Evolutionary conservation across 2,888 invertebrate species (phyloP), one percentile per base, ranked within the genome.

Genomic region (Eudiplozoon nipponicum): DNA sequence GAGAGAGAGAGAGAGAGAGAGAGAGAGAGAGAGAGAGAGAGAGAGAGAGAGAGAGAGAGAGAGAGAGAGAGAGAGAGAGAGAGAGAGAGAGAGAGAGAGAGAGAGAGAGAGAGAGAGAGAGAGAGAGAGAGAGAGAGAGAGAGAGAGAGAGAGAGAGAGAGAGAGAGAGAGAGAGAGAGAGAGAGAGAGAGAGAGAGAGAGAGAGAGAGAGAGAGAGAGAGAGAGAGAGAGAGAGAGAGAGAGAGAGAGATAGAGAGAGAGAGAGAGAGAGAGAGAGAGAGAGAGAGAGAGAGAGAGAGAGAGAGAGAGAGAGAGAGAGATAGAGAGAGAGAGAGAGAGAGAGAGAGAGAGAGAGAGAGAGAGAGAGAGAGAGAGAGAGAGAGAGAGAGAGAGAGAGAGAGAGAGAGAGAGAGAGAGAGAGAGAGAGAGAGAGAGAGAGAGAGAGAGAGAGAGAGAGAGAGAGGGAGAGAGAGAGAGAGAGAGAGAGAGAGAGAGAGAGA

Each of bases 301-400:
- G 33, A 37, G 23, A 29, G 31, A 37, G 33, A 3, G 17, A 37
- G 37, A 37, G 33, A 37, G 33, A 37, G 33, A 37, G 37, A 18
- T 13, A 37, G 37, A 37, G 33, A 37, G 33, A 37, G 33, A 34
- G 37, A 34, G 3, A 29, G 37, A 34, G 33, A 37, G 33, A 37
- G 33, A 37, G 33, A 37, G 33, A 37, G 31, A 37, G 33, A 37
- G 33, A 29, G 33, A 37, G 33, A 37, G 3, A 37, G 21, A 15
- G 2, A 37, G 37, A 34, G 19, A 34, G 23, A 29, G 15, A 36
- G 37, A 36, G 31, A 33, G 37, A 36, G 31, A 36, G 37, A 36
- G 5, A 36, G 37, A 33, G 31, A 36, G 37, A 36, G 31, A 36
- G 33, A 36, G 31, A 36, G 37, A 36, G 15, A 36, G 37, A 36